Evolutionary conservation across 2,888 invertebrate genomes (phyloP), one percentile per base, ranked within the genome.

Genomic region (Melanotus villosus): DNA sequence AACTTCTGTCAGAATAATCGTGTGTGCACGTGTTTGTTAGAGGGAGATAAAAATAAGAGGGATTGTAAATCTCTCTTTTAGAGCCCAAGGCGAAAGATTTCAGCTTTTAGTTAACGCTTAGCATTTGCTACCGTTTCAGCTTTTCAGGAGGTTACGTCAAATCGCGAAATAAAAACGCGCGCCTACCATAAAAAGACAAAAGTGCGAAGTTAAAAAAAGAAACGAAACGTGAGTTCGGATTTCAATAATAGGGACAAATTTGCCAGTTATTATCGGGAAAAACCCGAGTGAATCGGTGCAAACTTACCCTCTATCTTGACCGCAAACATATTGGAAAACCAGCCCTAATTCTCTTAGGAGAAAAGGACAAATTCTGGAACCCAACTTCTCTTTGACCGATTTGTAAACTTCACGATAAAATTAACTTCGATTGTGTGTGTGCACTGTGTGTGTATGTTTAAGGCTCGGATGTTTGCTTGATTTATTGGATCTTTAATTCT

Each of bases 1-100:
- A 26, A 21, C 23, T 26, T 47, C 47, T 26, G 26, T 41, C 56
- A 23, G 58, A 38, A 41, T 36, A 60, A 30, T 63, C 41, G n/a
- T n/a, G 4, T 7, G 58, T 58, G 67, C 59, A 67, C 59, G 67
- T 67, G 64, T 57, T 64, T 26, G 67, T 43, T 59, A 57, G 67
- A 70, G 43, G 9, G 59, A 70, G 67, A 70, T 59, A 59, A 54
- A 68, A 43, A 59, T 60, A 64, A 45, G 21, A 26, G 41, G 52
- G 57, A 52, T 26, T 50, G 52, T 54, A 52, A 50, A 45, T 54
- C 36, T 57, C 59, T 43, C 41, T 34, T 62, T 52, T 30, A 56
- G 54, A 32, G 32, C 16, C 36, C 41, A 38, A 47, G 47, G 23
- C 64, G 21, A 41, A 68, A 64, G 68, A 32, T 68, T 68, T 68